A percentile compares a stretch with the other conserved stretches of the same genome.
Conservation (phyloP, 1,140 invertebrate species). For the Caerostris extrusa region DNA sequence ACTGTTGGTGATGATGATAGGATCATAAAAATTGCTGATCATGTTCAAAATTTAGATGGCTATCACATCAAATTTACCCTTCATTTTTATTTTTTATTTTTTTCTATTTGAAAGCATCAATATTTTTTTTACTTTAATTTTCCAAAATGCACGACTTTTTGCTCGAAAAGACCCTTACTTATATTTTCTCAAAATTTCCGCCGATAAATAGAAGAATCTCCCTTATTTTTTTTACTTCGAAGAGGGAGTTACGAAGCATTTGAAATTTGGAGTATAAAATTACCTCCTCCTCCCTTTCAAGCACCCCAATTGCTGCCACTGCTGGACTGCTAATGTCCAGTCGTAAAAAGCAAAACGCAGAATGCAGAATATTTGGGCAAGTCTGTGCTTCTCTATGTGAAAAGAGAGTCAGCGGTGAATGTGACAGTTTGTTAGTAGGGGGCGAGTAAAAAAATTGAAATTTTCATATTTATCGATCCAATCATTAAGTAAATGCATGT, state of each 20-base stretch:
- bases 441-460: neutral
- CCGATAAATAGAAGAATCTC: neutral
- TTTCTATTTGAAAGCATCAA: too few species aligned
- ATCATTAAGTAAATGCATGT: too few species aligned
- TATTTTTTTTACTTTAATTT: too few species aligned
- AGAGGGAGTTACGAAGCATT: neutral
- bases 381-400: neutral
- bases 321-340: conserved; percentile 24
- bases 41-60: too few species aligned
- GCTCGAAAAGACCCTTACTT: too few species aligned
- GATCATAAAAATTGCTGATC: too few species aligned
- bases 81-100: too few species aligned
- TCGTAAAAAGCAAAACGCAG: conserved; percentile 25
- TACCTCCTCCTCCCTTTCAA: neutral
- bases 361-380: conserved; percentile 22
- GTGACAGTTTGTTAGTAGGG: neutral
- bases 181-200: too few species aligned
- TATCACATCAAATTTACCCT: too few species aligned
- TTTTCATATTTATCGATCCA: neutral
- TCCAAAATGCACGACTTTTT: too few species aligned
- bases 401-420: neutral
- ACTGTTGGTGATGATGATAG: too few species aligned
- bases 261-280: conserved; percentile 39
- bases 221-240: too few species aligned
- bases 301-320: neutral